Conservation (phyloP, 2,888 invertebrate genomes). For the Teleiodes luculella region DNA sequence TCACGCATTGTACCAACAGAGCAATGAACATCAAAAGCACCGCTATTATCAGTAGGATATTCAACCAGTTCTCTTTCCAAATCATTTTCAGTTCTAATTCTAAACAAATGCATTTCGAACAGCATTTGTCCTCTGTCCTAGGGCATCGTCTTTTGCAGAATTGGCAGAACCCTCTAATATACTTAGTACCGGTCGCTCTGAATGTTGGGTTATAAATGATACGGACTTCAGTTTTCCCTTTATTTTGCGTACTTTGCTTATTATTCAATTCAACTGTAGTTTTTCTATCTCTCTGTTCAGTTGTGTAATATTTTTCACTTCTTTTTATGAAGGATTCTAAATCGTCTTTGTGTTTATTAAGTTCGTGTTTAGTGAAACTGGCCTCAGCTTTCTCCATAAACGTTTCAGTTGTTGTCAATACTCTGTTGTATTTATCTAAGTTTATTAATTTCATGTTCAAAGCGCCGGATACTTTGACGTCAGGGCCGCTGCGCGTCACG, state of each 20-base stretch:
- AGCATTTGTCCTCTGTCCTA: conserved; percentile 57
- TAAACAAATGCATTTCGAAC: conserved; percentile 55
- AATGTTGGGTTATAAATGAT: conserved; percentile 74
- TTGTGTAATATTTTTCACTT: conserved; percentile 69
- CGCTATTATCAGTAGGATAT: conserved; percentile 55
- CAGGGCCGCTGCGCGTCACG: conserved; percentile 56
- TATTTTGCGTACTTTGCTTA: conserved; percentile 27
- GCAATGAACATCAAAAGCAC: conserved; percentile 56
- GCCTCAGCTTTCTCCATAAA: conserved; percentile 61
- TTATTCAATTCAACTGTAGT: conserved; percentile 54
- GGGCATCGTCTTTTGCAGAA: conserved; percentile 60
- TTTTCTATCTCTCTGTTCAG: conserved; percentile 49
- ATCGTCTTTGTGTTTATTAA: conserved; percentile 52
- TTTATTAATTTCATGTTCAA: conserved; percentile 67
- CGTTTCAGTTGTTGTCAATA: conserved; percentile 63
- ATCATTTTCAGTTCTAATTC: conserved; percentile 53
- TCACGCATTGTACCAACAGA: conserved; percentile 53
- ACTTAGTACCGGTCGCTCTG: conserved; percentile 39
- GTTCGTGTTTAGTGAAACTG: conserved; percentile 60
- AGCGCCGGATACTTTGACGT: conserved; percentile 61
- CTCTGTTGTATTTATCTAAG: conserved; percentile 61
- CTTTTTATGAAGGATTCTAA: conserved; percentile 61
- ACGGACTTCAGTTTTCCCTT: conserved; percentile 61
- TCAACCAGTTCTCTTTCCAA: conserved; percentile 68
- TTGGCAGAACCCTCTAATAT: conserved; percentile 50